Base-by-base conservation (phyloP, 2,888 invertebrate species). In the Epsilonema sp. region DNA sequence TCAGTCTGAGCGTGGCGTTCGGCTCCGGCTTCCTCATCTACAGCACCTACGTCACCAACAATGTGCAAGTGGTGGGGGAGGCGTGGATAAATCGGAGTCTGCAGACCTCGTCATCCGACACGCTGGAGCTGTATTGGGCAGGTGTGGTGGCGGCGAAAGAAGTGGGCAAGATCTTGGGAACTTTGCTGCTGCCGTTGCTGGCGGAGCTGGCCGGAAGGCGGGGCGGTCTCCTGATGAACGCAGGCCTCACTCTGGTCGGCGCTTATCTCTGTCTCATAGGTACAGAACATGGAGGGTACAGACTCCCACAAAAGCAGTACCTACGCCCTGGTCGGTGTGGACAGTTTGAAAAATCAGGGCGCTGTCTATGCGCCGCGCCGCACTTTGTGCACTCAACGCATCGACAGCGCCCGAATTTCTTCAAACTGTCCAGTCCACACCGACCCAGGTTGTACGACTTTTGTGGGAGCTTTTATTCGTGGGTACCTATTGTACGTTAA, bases 41-140 rank as follows among this genome's bases (percentile, higher is more conserved):
- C 45, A 39, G 39, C 45, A 45, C 45, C 21, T 45, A 45, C 22
- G 45, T 45, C 16, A 45, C 45, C 20, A 45, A 45, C 31, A 45
- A 45, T 23, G n/a, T 44, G 21, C n/a, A n/a, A n/a, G n/a, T 45
- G n/a, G 39, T 45, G 4, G 45, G 45, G 2, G 45, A 45, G 39
- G 19, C 11, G 11, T 45, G 45, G 45, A 26, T 45, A 24, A 45
- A n/a, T n/a, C n/a, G n/a, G n/a, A n/a, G n/a, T n/a, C n/a, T n/a
- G n/a, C n/a, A n/a, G n/a, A n/a, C n/a, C n/a, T n/a, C 39, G 26
- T 2, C 19, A 3, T 2, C 5, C 5, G 26, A 38, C 5, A n/a
- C 2, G 21, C n/a, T 45, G 16, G 2, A 26, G 4, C 2, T 45
- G 24, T 37, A 26, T 3, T 45, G 45, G 45, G 45, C 45, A 31